Evolutionary conservation across 2,113 vertebrate species (phyloP), one percentile per base, ranked within the genome.

Genomic region (Cheilinus undulatus): DNA sequence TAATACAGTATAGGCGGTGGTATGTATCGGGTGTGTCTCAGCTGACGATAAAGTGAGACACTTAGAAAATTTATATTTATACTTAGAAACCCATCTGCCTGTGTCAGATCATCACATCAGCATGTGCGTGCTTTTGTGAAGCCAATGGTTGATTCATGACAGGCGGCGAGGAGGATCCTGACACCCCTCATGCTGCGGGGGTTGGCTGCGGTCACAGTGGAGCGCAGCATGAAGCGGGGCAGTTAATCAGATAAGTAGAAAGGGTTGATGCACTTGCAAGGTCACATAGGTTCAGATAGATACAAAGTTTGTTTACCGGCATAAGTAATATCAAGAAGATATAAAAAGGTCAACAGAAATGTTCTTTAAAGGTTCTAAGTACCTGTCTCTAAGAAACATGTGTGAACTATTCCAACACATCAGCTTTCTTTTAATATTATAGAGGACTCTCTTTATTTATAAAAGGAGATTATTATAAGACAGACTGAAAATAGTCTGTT

Each of bases 1-100:
- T 30, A 54, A 46, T 43, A 11, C n/a, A 42, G 30, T 48, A 13
- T 19, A 42, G 26, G 30, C 19, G 11, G 12, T 1, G 17, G 57
- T n/a, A 26, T 57, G 38, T 42, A 34, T 50, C 43, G 62, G 73
- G 48, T 78, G 28, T 42, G 57, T 71, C 48, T 23, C 40, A 59
- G 42, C 24, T 27, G 7, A 48, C 45, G 72, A 82, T 69, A 38
- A 80, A 59, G 50, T 45, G 62, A 84, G 70, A 32, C 60, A 36
- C 26, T 24, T 30, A 63, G 68, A 78, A 69, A 1, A 7, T 7
- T 4, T 45, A 7, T n/a, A 30, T 8, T 40, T 82, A 73, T 82
- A 78, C 56, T 82, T 86, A 63, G 85, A 90, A 86, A 86, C 80
- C 69, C 68, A 90, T 87, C 83, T 85, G 83, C 59, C 51, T 68